These are phyloP conservation scores for Oncorhynchus mykiss DNA, from an alignment of 2,113 vertebrate genomes.

Conservation along the genomic window DNA sequence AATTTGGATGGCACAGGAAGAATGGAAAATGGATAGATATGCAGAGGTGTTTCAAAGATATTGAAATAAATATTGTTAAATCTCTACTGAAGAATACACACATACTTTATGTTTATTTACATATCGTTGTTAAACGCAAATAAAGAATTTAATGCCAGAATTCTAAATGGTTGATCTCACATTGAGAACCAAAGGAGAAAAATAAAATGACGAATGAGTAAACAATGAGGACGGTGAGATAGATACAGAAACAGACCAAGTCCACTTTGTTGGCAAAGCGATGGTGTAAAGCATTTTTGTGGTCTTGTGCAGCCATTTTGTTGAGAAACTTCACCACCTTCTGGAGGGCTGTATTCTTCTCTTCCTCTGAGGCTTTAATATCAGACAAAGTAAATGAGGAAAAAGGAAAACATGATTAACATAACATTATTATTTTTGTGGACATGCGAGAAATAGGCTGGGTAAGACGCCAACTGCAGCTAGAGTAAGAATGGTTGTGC, in stretches of 20 bases:
- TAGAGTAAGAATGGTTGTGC: too few relatives aligned
- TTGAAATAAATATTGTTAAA: neutral
- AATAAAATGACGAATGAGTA: conserved; percentile 37
- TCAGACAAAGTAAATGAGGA: neutral
- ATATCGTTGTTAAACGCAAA: neutral
- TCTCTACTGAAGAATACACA: neutral
- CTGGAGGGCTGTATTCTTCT: conserved; percentile 31
- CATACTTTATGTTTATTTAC: neutral
- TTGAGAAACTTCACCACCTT: conserved; percentile 59
- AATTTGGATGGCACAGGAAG: too few relatives aligned
- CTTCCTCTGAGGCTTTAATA: conserved; percentile 6
- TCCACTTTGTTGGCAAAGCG: conserved; percentile 53
- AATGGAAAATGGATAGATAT: too few relatives aligned
- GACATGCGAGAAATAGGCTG: too few relatives aligned
- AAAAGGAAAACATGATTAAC: too few relatives aligned
- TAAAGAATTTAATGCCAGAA: conserved; percentile 46
- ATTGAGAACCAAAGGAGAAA: conserved; percentile 30
- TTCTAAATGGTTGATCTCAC: conserved; percentile 51
- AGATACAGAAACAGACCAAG: neutral
- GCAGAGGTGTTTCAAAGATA: neutral
- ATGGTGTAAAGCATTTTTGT: conserved; percentile 8
- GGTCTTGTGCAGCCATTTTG: conserved; percentile 15
- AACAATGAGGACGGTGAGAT: neutral
- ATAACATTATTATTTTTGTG: too few relatives aligned
- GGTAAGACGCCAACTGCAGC: too few relatives aligned